Conservation (phyloP, 2,113 vertebrate genomes). For the Turnix velox region DNA sequence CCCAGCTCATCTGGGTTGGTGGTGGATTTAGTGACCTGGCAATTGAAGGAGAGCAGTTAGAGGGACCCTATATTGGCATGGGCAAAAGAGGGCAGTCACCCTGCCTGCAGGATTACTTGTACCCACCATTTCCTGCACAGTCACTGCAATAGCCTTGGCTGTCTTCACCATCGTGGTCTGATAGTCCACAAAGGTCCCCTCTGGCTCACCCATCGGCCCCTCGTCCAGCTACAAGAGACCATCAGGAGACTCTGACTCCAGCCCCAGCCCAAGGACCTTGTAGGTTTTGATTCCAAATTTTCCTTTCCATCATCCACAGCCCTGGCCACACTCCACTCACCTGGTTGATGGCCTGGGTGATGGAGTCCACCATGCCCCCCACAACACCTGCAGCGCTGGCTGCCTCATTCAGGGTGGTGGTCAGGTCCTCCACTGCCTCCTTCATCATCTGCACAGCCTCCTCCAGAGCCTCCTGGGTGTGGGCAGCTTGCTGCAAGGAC, state of each 20-base stretch:
- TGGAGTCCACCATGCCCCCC: conserved; percentile 95
- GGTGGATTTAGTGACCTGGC: conserved; percentile 94
- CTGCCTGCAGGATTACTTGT: not conserved
- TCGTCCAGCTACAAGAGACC: conserved; percentile 81
- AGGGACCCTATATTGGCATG: accelerated
- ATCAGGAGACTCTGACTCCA: not conserved
- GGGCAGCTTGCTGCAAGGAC: conserved; percentile 79
- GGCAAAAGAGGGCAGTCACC: not conserved
- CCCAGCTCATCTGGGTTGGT: conserved; percentile 93
- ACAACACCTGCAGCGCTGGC: conserved; percentile 92
- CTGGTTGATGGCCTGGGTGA: conserved; percentile 93
- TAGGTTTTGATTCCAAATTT: not conserved
- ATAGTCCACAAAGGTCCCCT: conserved; percentile 97
- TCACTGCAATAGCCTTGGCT: conserved; percentile 95
- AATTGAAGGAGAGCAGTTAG: not conserved
- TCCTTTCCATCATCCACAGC: not conserved
- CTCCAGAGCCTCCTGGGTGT: conserved; percentile 94
- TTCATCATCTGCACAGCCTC: conserved; percentile 98
- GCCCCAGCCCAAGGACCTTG: not conserved
- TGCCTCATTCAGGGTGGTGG: conserved; percentile 86
- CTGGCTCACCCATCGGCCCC: conserved; percentile 80
- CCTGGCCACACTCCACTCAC: not conserved
- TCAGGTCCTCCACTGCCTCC: conserved; percentile 93
- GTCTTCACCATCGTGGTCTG: conserved; percentile 99
- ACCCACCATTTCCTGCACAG: conserved; percentile 95